Base-by-base conservation (phyloP, 2,888 invertebrate genomes). In the Herminia tarsipennalis region DNA sequence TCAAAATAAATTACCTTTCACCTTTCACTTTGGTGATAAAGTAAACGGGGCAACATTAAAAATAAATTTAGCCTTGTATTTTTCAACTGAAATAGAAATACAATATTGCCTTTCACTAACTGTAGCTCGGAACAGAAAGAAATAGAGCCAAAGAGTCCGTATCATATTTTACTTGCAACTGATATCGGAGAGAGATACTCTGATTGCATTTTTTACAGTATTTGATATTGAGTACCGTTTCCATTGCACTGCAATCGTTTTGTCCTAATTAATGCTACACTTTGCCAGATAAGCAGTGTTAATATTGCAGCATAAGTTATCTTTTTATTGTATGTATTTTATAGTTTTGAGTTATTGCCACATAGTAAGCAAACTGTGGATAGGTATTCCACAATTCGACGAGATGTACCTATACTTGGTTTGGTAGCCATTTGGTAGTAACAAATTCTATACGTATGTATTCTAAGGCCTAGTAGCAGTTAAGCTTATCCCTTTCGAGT, bases 101-200 rank as follows among this genome's bases (percentile, higher is more conserved):
- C 32, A 16, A 22, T 38, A 38, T 12, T 25, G 21, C 28, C 44
- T 44, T 38, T 44, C 36, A 43, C 43, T 13, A 8, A 13, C 16
- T 5, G 27, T 25, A 20, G 12, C 4, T 25, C n/a, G 4, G 14
- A 18, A 25, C 12, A 34, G 17, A 22, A n/a, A n/a, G n/a, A 33
- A 25, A 8, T 14, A 30, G 10, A 30, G 30, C 20, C 17, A 36
- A 42, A 32, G 16, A 22, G 10, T 16, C 6, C 28, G 27, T 37
- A 27, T 43, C 32, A 9, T 25, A 30, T 32, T 37, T 43, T 32
- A 10, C 16, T 37, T 30, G 42, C 25, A 25, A 43, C 20, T 22
- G 32, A 30, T 37, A 43, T 25, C 14, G 12, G 12, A 10, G 27
- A 12, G 37, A 9, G 9, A 27, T 37, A 32, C 5, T 14, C 29